Conservation (phyloP, 2,888 invertebrate genomes). For the Leptinotarsa haldemani region DNA sequence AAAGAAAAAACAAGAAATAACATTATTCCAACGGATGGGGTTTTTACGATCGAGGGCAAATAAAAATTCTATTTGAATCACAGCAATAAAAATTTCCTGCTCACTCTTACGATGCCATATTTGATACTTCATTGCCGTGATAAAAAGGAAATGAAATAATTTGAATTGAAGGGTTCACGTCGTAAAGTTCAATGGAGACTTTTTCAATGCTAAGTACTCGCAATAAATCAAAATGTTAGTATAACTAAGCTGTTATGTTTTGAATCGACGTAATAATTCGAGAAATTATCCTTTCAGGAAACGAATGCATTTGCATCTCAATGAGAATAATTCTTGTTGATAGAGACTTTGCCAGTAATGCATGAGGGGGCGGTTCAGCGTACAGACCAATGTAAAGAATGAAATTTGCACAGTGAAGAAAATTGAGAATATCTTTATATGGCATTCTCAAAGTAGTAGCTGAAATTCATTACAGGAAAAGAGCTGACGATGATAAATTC, state of each 20-base stretch:
- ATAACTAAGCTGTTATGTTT: constrained; percentile 31
- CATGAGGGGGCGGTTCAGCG: neutral
- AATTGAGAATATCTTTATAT: too few relatives aligned
- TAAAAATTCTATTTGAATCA: constrained; percentile 51
- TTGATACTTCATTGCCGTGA: constrained; percentile 45
- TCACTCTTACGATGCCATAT: constrained; percentile 48
- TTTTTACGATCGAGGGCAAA: constrained; percentile 48
- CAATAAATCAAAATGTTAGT: constrained; percentile 41
- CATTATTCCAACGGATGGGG: constrained; percentile 7
- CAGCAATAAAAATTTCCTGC: constrained; percentile 50
- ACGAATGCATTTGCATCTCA: neutral
- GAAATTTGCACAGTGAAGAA: too few relatives aligned
- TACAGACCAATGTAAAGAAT: neutral
- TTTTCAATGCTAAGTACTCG: constrained; percentile 43
- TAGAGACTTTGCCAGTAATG: neutral
- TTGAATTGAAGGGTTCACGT: constrained; percentile 46
- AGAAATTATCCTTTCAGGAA: neutral
- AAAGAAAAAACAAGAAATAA: constrained; percentile 38
- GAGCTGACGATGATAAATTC: too few relatives aligned
- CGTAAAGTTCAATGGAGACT: constrained; percentile 44
- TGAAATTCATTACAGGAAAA: too few relatives aligned
- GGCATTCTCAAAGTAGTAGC: too few relatives aligned
- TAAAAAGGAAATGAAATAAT: constrained; percentile 51
- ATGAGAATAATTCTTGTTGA: constrained; percentile 1
- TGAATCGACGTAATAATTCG: neutral